phyloP scores from a whole-genome alignment of 2,888 invertebrate genomes.

The Zaprionus bogoriensis region DNA sequence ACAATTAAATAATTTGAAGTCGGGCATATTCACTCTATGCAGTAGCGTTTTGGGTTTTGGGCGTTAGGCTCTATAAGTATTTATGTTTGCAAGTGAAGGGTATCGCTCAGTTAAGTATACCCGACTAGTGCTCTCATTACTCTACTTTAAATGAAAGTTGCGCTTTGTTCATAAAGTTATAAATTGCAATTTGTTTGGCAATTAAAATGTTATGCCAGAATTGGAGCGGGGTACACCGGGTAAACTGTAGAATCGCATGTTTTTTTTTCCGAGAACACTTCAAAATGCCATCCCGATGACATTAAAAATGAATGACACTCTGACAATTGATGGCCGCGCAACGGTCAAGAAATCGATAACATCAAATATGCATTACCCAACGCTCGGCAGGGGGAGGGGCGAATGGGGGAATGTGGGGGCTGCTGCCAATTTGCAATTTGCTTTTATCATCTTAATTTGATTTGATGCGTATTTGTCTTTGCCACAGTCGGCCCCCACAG shows the following conservation, averaged over 20 bases:
- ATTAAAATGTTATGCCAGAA: constrained; percentile 28
- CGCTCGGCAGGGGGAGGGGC: constrained; percentile 1
- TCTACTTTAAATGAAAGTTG: constrained; percentile 31
- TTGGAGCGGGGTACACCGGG: background rate
- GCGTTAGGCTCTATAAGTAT: too few species aligned
- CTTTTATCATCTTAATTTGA: constrained; percentile 77
- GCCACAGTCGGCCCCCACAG: background rate
- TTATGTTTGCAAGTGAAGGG: too few species aligned
- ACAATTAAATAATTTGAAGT: too few species aligned
- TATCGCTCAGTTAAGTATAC: too few species aligned
- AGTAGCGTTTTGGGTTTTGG: too few species aligned
- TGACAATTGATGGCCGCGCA: constrained; percentile 71
- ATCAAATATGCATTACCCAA: constrained; percentile 72
- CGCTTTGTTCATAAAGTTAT: constrained; percentile 38
- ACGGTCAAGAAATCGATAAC: constrained; percentile 68
- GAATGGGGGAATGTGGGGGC: background rate
- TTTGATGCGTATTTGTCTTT: constrained; percentile 64
- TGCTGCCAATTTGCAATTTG: constrained; percentile 73
- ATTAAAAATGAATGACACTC: constrained; percentile 74
- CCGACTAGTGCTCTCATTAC: too few species aligned
- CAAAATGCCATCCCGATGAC: constrained; percentile 33
- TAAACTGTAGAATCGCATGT: too few species aligned
- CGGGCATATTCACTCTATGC: too few species aligned
- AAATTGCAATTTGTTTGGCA: constrained; percentile 47
- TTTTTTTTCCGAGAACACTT: constrained; percentile 41